Base-by-base conservation (phyloP, 2,888 invertebrate genomes). In the Sepioteuthis lessoniana region DNA sequence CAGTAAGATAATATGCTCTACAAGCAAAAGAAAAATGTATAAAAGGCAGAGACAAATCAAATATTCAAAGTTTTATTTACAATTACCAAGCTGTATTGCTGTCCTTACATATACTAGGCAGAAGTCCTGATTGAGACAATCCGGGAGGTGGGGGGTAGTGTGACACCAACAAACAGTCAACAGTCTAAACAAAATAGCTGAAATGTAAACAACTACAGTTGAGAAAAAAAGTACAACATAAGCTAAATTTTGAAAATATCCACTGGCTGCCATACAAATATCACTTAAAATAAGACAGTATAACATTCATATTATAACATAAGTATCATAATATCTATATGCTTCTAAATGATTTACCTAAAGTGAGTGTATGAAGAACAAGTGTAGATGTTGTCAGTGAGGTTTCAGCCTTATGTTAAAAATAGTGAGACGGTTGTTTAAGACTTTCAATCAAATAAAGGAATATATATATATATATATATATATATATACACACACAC, bases 41-140 rank as follows among this genome's bases (percentile, higher is more conserved):
- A 76, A 76, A 76, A 76, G n/a, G 35, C 35, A 76, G 76, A n/a
- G 7, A 76, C n/a, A 76, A 76, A 35, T n/a, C n/a, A 76, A 76
- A 76, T 76, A 76, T 76, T 76, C 76, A 76, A 76, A 76, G 76
- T 76, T 76, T 76, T 76, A 76, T 76, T 76, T 76, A 76, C 76
- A 76, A 76, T 76, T 76, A 76, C 76, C 76, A 76, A 76, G 76
- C 76, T 76, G 76, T 76, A 76, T 76, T 76, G 76, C 76, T 76
- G 76, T 76, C 76, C n/a, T 76, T 76, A 76, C 76, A 76, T 76
- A 76, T 76, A 76, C 76, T 76, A 76, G 76, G 76, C n/a, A 76
- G 35, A 76, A n/a, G 76, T 76, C 76, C n/a, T 76, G 76, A n/a
- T 76, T 76, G 76, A 76, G 76, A 76, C 76, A 76, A 16, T 76